These are phyloP conservation scores for Melanchra persicariae DNA, from an alignment of 2,888 invertebrate species.

Conservation along the genomic window DNA sequence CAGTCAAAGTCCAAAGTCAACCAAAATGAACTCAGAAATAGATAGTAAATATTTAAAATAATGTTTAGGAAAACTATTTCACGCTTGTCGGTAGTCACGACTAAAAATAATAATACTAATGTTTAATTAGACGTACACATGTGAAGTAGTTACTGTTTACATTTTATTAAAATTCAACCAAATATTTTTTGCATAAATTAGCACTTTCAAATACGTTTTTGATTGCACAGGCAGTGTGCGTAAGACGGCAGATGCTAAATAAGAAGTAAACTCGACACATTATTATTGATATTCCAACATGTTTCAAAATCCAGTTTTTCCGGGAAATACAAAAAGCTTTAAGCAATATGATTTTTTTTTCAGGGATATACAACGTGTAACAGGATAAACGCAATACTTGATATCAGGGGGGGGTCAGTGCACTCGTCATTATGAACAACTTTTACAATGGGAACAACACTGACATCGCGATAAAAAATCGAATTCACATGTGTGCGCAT, in stretches of 20 bases:
- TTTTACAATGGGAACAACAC: no score
- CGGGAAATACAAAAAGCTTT: no score
- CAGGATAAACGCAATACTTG: no score
- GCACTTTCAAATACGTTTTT: slow-evolving; percentile 24
- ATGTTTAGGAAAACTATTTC: slow-evolving; percentile 21
- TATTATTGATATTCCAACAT: neutral
- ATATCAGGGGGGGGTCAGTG: no score
- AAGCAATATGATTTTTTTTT: no score
- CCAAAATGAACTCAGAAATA: neutral
- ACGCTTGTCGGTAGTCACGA: slow-evolving; percentile 23
- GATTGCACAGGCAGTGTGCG: slow-evolving; percentile 10
- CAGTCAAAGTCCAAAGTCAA: neutral
- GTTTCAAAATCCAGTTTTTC: neutral
- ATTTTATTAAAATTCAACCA: slow-evolving; percentile 21
- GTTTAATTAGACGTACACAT: neutral
- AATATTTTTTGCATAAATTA: slow-evolving; percentile 36
- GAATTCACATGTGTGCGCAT: no score
- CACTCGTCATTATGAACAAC: no score
- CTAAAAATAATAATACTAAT: slow-evolving; percentile 13
- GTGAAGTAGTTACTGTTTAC: slow-evolving; percentile 28
- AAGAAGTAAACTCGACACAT: neutral
- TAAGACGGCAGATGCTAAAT: slow-evolving; percentile 1
- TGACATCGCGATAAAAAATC: no score
- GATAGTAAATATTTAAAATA: neutral
- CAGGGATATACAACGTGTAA: no score